Percentiles rank a stretch among this genome's conserved stretches.
These are phyloP conservation scores for Salmo trutta DNA, from an alignment of 2,797 vertebrate species.

Conservation along the genomic window DNA sequence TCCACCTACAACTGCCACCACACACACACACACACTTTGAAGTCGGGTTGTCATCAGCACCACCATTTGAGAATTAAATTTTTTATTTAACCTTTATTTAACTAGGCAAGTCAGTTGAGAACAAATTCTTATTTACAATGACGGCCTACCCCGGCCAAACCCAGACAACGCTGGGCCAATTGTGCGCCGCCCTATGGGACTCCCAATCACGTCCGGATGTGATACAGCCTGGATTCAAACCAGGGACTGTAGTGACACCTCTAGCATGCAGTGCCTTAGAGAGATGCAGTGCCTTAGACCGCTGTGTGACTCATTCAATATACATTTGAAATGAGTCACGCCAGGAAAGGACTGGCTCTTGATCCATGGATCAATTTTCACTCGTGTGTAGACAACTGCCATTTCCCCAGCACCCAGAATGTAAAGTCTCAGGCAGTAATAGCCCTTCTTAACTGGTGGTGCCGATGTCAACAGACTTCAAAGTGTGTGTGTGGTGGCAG, in stretches of 20 bases:
- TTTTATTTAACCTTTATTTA: too few relatives aligned
- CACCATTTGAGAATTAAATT: background rate
- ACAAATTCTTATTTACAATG: too few relatives aligned
- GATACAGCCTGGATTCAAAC: too few relatives aligned
- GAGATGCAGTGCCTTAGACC: too few relatives aligned
- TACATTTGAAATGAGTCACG: background rate
- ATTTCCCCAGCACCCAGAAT: background rate
- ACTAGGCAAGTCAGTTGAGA: too few relatives aligned
- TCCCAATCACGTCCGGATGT: too few relatives aligned
- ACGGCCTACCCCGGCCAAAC: too few relatives aligned
- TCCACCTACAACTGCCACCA: background rate
- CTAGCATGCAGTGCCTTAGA: too few relatives aligned
- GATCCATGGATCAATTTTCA: background rate
- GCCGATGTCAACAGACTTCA: conserved; percentile 12
- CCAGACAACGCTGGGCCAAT: too few relatives aligned
- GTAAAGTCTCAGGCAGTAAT: background rate
- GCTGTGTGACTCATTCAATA: too few relatives aligned
- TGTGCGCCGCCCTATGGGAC: too few relatives aligned
- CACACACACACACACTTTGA: conserved; percentile 14
- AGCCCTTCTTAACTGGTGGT: background rate
- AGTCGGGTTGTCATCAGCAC: conserved; percentile 16
- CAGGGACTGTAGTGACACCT: too few relatives aligned
- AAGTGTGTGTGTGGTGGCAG: conserved; percentile 12
- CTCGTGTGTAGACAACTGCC: background rate
- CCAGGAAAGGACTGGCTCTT: background rate